phyloP scores from a whole-genome alignment of 2,113 vertebrate species.

The Cyanoliseus patagonus region DNA sequence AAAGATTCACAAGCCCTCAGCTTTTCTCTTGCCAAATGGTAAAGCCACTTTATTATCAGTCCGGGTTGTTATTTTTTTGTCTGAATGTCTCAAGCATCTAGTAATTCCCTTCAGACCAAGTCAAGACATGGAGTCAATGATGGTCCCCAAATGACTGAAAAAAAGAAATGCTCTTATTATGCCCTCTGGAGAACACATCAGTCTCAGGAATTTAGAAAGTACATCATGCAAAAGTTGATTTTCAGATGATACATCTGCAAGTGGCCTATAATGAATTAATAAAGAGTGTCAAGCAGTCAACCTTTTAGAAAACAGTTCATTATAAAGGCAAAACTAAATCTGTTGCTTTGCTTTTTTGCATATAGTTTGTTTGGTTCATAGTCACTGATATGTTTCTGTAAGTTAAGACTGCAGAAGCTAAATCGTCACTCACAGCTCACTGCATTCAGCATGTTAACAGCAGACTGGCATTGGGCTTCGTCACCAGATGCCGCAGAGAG shows the following conservation, averaged over 20 bases:
- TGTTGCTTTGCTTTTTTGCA: neutral
- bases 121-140: neutral
- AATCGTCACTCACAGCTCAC: neutral
- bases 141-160: neutral
- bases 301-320: neutral
- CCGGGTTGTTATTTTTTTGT: neutral
- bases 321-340: neutral
- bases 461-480: neutral
- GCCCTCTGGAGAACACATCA: slow-evolving; percentile 21
- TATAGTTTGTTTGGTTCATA: neutral
- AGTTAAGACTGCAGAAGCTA: neutral
- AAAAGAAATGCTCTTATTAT: neutral
- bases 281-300: neutral
- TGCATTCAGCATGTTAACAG: neutral
- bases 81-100: neutral
- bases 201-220: neutral
- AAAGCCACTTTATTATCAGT: neutral
- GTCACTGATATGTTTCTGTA: neutral
- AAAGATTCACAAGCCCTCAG: neutral
- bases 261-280: slow-evolving; percentile 3
- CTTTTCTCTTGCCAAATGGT: neutral
- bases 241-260: neutral
- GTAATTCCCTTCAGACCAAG: slow-evolving; percentile 24
- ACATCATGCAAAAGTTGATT: neutral
- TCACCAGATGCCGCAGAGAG: neutral